phyloP scores from a whole-genome alignment of 2,113 vertebrate species.

The Gasterosteus aculeatus region DNA sequence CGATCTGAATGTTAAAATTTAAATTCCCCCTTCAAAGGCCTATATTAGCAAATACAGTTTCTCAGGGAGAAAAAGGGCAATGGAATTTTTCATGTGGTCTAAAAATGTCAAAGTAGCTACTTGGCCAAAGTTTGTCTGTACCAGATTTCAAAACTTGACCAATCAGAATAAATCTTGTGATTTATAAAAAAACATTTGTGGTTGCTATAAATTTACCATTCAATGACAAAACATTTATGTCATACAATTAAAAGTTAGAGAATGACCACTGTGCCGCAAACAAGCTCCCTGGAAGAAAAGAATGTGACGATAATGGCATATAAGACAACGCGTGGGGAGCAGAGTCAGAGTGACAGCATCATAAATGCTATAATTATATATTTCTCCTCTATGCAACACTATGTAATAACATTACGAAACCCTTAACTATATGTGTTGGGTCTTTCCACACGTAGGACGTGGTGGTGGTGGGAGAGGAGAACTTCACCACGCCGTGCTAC shows the following conservation, averaged over 20 bases:
- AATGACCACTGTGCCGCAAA: no score
- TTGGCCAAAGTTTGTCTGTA: not conserved
- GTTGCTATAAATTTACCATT: no score
- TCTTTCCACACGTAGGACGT: conserved; percentile 83
- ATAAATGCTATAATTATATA: not conserved
- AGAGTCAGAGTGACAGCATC: not conserved
- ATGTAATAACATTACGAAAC: not conserved
- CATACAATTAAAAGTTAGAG: not conserved
- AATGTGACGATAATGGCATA: not conserved
- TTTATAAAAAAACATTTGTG: no score
- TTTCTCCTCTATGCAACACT: not conserved
- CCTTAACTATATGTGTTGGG: not conserved
- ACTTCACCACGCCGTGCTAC: conserved; percentile 96
- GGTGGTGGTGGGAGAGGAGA: conserved; percentile 94
- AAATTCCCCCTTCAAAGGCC: not conserved
- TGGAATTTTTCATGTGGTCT: not conserved
- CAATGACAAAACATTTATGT: not conserved
- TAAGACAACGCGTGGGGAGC: not conserved
- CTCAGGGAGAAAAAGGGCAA: not conserved
- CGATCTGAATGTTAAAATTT: not conserved
- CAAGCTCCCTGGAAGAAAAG: not conserved
- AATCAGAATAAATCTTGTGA: not conserved
- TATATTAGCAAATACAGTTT: not conserved
- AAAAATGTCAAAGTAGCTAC: not conserved
- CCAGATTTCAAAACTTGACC: not conserved